A percentile compares a stretch with the other conserved stretches of the same genome.
These are phyloP conservation scores for Ardeotis arabs DNA, from an alignment of 2,113 vertebrate genomes.

Conservation along the genomic window DNA sequence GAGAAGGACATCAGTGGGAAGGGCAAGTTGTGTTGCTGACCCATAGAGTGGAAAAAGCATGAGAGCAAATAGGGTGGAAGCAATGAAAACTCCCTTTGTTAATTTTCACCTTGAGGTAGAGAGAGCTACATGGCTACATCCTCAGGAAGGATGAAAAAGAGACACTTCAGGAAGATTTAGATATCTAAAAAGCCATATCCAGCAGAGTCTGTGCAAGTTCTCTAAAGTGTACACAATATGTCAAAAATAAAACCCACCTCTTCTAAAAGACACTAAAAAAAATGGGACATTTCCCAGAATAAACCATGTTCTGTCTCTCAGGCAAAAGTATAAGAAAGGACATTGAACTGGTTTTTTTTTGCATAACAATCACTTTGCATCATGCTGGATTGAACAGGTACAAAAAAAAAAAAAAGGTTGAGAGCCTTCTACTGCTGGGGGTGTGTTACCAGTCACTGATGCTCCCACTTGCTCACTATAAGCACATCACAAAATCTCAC, in stretches of 20 bases:
- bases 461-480: background rate
- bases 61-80: background rate
- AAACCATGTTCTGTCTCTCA: background rate
- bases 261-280: background rate
- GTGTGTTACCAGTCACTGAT: background rate
- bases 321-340: background rate
- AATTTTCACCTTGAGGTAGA: background rate
- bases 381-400: background rate
- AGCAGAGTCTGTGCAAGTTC: background rate
- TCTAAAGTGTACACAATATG: background rate
- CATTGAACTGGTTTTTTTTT: background rate
- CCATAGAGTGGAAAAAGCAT: background rate
- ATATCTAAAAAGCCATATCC: background rate
- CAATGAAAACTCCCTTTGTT: background rate
- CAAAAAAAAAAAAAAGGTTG: background rate
- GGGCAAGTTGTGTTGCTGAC: background rate
- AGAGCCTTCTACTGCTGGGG: background rate
- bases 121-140: fast-evolving
- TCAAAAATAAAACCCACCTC: background rate
- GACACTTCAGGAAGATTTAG: background rate
- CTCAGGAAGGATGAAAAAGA: background rate
- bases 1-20: background rate
- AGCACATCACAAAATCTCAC: background rate
- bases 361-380: background rate
- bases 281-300: background rate